Base-by-base conservation (phyloP, 2,888 invertebrate genomes). In the Ferrisia virgata region DNA sequence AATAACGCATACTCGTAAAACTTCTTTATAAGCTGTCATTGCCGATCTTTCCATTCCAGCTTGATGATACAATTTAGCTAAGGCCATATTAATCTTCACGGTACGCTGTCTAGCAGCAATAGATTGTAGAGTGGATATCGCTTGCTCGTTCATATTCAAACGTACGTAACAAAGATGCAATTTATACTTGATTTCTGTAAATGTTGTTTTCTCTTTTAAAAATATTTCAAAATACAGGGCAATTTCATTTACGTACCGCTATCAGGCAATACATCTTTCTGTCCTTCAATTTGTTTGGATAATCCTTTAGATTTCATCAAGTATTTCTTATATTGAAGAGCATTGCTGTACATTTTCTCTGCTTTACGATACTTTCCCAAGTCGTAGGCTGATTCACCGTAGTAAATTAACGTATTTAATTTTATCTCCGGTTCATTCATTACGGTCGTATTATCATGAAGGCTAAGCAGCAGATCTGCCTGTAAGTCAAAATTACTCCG, bases 11-110 rank as follows among this genome's bases (percentile, higher is more conserved):
- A 92, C 92, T 86, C 92, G 91, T 79, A 96, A 88, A 11, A 95
- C 94, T 89, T 95, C 95, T 88, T 94, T 95, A 88, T 93, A 95
- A 39, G 93, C 92, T 1, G 92, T 91, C 80, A 93, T 92, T 0
- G 94, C 94, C 18, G 93, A 92, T 81, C 93, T 89, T 86, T 93
- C 93, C 89, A 92, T 92, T 13, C 93, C 93, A 84, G 91, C 91
- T 85, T 92, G 91, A 86, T 92, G 92, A 86, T 93, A 93, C 86
- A 95, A 90, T 88, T 93, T 92, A 5, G 93, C 95, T 82, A 95
- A 88, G 13, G 94, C 92, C 91, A 95, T 92, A 87, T 95, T 94
- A 3, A 95, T 91, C 88, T 93, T 93, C 0, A 94, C 90, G 28
- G 92, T 92, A 84, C 95, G 90, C 83, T 92, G 91, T 87, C 93